Evolutionary conservation across 2,113 vertebrate species (phyloP).

Genomic region (Odontophorus gujanensis): DNA sequence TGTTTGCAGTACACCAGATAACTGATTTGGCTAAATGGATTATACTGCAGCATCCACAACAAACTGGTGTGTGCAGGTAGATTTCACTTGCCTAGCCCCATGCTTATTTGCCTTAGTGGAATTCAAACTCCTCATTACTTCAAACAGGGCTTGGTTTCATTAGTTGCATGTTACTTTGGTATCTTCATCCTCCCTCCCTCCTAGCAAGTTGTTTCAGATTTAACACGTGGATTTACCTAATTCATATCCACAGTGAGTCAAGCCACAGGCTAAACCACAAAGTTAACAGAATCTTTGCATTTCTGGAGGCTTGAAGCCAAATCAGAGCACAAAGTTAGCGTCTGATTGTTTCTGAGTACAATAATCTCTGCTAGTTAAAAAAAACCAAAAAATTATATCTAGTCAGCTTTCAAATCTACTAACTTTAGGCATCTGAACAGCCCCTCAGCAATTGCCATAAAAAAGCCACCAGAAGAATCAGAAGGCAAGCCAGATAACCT

Average conservation of each 20-base stretch:
- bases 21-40: background rate
- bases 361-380: background rate
- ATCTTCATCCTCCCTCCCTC: background rate
- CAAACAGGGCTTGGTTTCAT: background rate
- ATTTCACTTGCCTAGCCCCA: background rate
- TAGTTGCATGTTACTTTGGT: background rate
- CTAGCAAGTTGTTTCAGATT: background rate
- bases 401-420: background rate
- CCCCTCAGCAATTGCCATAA: background rate
- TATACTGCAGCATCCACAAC: background rate
- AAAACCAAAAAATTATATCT: background rate
- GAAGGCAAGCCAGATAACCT: background rate
- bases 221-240: background rate
- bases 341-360: background rate
- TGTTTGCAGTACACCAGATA: background rate
- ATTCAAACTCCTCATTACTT: background rate
- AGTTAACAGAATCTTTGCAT: background rate
- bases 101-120: background rate
- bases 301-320: background rate
- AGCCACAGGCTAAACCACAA: constrained; percentile 1
- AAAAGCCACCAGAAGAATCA: background rate
- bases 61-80: background rate
- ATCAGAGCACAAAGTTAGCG: background rate
- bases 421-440: background rate
- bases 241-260: background rate